Base-by-base conservation (phyloP, 2,113 vertebrate species). In the Microtus ochrogaster region DNA sequence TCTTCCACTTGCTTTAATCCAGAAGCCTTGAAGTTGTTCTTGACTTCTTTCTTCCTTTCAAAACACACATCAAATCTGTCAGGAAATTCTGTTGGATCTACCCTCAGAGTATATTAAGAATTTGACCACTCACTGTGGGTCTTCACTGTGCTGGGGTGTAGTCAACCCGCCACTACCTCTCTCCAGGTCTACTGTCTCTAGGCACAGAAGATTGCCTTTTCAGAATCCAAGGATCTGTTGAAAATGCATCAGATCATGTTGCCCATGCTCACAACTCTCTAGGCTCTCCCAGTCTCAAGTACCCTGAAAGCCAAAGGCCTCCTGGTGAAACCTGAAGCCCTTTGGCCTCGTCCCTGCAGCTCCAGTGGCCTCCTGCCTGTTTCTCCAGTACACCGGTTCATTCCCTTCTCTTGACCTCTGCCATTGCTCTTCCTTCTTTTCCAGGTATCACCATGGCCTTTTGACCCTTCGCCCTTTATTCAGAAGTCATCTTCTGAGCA, bases 21-120 rank as follows among this genome's bases (percentile, higher is more conserved):
- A 97, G 78, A 96, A 95, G 86, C 6, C 88, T 91, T 96, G 55
- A 78, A 47, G 44, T 82, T 92, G 22, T 89, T 91, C 82, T 93
- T 89, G 77, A 94, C 89, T 70, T 68, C 55, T 77, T 44, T 91
- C 87, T 90, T 93, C 70, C 92, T 95, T 82, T 91, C 74, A 96
- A 94, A 95, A 90, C 63, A 47, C 44, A 91, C 61, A 83, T 93
- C 44, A 91, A 96, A 91, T 94, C 61, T 63, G 58, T 90, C 61
- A 94, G 96, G 83, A 96, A 93, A 95, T 95, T 92, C 90, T 96
- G 13, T 93, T 97, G 94, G 39, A 76, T 90, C 36, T 77, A 55
- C 61, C n/a, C 36, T 94, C 92, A 89, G 65, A 89, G 83, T 83
- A 61, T 41, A 22, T 89, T 91, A 63, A 33, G 73, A 83, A 74